These are phyloP conservation scores for Tenebrosternarchus preto DNA, from an alignment of 2,113 vertebrate species.

Conservation along the genomic window DNA sequence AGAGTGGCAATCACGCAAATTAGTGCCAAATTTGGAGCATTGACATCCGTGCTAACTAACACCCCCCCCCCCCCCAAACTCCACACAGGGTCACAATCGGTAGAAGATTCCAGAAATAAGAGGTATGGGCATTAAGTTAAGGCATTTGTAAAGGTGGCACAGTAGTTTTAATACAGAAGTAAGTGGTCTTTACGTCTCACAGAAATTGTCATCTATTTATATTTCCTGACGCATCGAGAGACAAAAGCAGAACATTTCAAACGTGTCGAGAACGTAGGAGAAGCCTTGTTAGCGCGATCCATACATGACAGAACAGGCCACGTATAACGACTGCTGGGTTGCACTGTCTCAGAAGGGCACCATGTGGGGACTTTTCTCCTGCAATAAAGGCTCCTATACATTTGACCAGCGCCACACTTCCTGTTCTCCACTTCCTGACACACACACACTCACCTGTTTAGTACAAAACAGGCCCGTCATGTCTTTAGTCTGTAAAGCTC, in stretches of 20 bases:
- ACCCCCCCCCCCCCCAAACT: slow-evolving; percentile 4
- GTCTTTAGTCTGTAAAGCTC: too few species aligned
- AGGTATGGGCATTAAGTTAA: neutral
- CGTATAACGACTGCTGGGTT: too few species aligned
- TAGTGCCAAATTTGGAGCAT: neutral
- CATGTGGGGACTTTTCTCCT: too few species aligned
- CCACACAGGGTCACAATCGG: slow-evolving; percentile 26
- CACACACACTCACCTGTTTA: too few species aligned
- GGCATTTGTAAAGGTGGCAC: neutral
- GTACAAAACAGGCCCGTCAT: too few species aligned
- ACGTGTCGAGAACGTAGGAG: neutral
- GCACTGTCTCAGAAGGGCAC: too few species aligned
- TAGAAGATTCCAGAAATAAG: slow-evolving; percentile 24
- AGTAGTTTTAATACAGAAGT: too few species aligned
- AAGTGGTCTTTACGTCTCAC: slow-evolving; percentile 33
- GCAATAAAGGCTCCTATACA: neutral
- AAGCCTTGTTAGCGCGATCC: slow-evolving; percentile 6
- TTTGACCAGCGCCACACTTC: neutral
- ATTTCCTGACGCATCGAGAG: slow-evolving; percentile 28
- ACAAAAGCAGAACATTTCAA: slow-evolving; percentile 24
- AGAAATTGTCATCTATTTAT: slow-evolving; percentile 37
- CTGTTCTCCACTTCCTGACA: too few species aligned
- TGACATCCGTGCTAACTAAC: too few species aligned
- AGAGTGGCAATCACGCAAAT: slow-evolving; percentile 29
- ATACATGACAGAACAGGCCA: neutral